Evolutionary conservation across 2,797 vertebrate species (phyloP).

Genomic region (Sebastes matsubarae): DNA sequence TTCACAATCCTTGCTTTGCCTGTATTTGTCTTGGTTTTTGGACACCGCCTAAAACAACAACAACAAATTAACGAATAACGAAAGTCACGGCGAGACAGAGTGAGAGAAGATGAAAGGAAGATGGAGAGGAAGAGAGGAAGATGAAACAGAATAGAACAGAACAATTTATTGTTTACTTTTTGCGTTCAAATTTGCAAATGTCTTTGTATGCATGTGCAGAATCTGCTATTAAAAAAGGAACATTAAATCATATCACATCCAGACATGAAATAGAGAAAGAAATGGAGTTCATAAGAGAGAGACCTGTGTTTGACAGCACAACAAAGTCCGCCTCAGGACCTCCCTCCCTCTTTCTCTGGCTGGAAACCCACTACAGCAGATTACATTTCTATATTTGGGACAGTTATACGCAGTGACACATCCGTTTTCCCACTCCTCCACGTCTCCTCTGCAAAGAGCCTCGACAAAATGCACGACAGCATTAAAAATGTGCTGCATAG

Average conservation of each 20-base stretch:
- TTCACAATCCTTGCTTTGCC: neutral
- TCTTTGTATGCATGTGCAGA: neutral
- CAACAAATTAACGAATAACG: neutral
- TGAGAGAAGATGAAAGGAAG: neutral
- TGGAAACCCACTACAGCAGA: constrained; percentile 30
- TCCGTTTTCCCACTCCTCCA: neutral
- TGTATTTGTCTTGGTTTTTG: neutral
- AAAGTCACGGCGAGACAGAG: neutral
- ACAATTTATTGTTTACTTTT: neutral
- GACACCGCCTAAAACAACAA: neutral
- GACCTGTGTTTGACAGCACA: constrained; percentile 13
- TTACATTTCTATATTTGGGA: constrained; percentile 34
- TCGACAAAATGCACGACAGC: neutral
- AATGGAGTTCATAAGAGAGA: neutral
- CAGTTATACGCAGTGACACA: constrained; percentile 1
- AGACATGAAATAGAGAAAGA: neutral
- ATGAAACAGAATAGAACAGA: no score
- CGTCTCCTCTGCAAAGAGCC: no score
- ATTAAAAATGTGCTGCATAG: neutral
- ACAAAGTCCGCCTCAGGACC: neutral
- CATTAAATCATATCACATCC: neutral
- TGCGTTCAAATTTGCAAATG: neutral
- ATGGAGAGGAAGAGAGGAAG: no score
- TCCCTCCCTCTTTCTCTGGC: neutral
- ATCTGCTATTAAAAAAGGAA: neutral